Evolutionary conservation across 2,888 invertebrate genomes (phyloP), one percentile per base, ranked within the genome.

Genomic region (Parapristionchus giblindavisi): DNA sequence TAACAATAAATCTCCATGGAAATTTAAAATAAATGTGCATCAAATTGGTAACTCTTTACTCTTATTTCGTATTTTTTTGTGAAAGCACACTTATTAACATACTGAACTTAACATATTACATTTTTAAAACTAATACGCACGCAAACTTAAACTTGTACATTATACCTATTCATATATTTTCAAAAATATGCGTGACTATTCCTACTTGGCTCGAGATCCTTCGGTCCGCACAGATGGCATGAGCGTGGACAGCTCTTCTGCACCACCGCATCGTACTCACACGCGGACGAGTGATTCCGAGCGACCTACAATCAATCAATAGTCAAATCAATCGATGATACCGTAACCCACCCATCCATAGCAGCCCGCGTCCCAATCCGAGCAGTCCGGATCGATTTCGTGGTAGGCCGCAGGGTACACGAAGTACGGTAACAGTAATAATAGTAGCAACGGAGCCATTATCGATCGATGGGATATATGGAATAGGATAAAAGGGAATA

Each of bases 221-320:
- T 54, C 36, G 79, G 79, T 63, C 83, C 83, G 76, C 85, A 85
- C 11, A 58, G 29, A 43, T 81, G 78, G 65, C 85, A 86, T 21
- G 81, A 79, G 40, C 82, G 78, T 14, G 63, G 74, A 76, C 85
- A 85, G 63, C 81, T 79, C 21, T 79, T 80, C 17, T 70, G 74
- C 34, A 85, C 83, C 11, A 84, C 56, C 54, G 40, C 52, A 34
- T 83, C 81, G 32, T 77, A 78, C 27, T 61, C 75, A 21, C 70
- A 70, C 3, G 70, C 34, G 3, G 52, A 70, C 1, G 70, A 70
- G 38, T 43, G 43, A 21, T 70, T 70, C 0, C 24, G 54, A 17
- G 70, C 70, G 4, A 70, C 70, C 70, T 70, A 38, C n/a, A 36
- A 24, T 27, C 3, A 29, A 27, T 21, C 58, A 29, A 3, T n/a